phyloP scores from a whole-genome alignment of 1,140 invertebrate genomes.

The Dolichoris vasculosae region DNA sequence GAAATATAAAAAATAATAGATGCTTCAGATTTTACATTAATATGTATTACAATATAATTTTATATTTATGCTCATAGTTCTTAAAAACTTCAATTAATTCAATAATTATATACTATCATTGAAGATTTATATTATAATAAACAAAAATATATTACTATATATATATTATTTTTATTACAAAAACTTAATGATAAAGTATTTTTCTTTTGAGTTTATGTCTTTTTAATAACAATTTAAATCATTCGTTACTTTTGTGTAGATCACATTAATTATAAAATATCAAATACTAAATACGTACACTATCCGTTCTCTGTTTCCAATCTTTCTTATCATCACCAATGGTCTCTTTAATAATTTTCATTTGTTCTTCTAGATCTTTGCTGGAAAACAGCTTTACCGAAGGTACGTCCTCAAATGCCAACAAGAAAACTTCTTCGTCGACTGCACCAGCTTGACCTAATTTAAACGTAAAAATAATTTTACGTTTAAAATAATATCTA shows the following conservation, averaged over 20 bases:
- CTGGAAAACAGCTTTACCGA: conserved; percentile 87
- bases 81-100: too few species aligned
- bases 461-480: conserved; percentile 18
- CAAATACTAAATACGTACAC: conserved; percentile 76
- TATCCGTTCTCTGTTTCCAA: conserved; percentile 94
- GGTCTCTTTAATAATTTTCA: conserved; percentile 83
- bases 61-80: too few species aligned
- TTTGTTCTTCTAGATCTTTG: conserved; percentile 88
- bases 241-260: background rate
- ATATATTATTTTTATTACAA: too few species aligned
- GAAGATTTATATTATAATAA: too few species aligned
- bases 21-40: too few species aligned
- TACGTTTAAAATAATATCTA: background rate
- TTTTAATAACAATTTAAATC: background rate
- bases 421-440: conserved; percentile 90
- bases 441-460: conserved; percentile 86
- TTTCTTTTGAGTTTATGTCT: too few species aligned
- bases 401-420: conserved; percentile 89
- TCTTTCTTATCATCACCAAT: conserved; percentile 89
- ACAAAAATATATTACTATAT: too few species aligned
- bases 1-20: too few species aligned
- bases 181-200: too few species aligned
- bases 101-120: too few species aligned
- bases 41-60: too few species aligned
- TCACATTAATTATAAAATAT: background rate